A percentile compares a stretch with the other conserved stretches of the same genome.
Evolutionary conservation across 2,113 vertebrate species (phyloP).

Genomic region (Lathamus discolor): DNA sequence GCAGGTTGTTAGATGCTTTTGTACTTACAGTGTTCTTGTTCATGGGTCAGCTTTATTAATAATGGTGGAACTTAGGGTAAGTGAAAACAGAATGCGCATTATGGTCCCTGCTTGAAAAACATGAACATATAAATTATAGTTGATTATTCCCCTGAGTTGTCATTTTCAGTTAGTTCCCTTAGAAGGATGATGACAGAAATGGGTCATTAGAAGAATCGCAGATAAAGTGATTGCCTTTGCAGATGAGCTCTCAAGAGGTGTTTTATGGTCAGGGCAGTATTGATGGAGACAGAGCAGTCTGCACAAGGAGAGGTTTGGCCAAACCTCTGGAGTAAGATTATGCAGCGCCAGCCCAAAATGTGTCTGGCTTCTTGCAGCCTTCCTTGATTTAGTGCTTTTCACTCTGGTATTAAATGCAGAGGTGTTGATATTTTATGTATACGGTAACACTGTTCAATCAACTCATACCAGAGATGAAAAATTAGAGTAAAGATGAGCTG

Average conservation of each 20-base stretch:
- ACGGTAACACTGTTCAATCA: neutral
- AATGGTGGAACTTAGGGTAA: neutral
- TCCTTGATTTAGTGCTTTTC: slow-evolving; percentile 6
- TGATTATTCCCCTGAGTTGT: slow-evolving; percentile 61
- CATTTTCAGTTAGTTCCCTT: slow-evolving; percentile 51
- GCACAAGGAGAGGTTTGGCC: neutral
- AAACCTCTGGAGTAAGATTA: neutral
- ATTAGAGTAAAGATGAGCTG: neutral
- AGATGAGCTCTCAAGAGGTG: slow-evolving; percentile 34
- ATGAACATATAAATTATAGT: neutral
- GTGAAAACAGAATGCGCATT: neutral
- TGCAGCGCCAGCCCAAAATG: neutral
- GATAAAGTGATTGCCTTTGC: slow-evolving; percentile 57
- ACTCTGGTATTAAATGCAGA: neutral
- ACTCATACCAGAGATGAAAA: neutral
- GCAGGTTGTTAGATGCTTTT: neutral
- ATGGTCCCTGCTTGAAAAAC: neutral
- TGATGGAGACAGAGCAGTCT: neutral
- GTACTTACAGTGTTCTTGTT: neutral
- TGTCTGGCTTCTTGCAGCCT: neutral
- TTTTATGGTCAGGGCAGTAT: slow-evolving; percentile 12
- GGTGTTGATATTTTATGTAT: neutral
- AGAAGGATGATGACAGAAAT: slow-evolving; percentile 59
- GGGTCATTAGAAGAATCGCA: slow-evolving; percentile 32
- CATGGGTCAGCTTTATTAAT: neutral